Evolutionary conservation across 2,797 vertebrate species (phyloP).

Genomic region (Eidolon dupreanum): DNA sequence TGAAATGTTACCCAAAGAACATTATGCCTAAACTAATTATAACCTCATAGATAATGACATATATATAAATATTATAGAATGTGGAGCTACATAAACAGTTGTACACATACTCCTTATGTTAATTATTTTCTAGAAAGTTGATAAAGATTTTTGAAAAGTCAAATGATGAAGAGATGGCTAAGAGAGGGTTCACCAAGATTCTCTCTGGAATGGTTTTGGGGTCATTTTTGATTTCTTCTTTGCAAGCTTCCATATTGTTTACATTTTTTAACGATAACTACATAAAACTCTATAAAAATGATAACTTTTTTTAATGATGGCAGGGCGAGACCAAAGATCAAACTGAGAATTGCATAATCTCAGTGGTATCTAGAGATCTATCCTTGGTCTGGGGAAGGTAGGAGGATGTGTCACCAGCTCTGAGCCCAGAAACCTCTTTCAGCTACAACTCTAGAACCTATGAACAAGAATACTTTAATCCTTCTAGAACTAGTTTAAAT

Average conservation of each 20-base stretch:
- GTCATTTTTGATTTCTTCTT: not conserved
- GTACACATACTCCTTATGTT: not conserved
- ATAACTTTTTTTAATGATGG: not conserved
- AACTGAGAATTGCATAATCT: not conserved
- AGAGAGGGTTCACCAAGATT: not conserved
- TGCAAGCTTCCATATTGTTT: not conserved
- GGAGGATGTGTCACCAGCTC: not conserved
- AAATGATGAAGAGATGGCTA: not conserved
- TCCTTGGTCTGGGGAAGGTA: not conserved
- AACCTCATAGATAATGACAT: not conserved
- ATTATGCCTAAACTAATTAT: not conserved
- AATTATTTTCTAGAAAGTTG: not conserved
- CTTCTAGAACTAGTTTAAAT: not conserved
- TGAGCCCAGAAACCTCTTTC: not conserved
- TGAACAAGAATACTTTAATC: not conserved
- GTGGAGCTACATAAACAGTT: not conserved
- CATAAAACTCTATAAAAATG: not conserved
- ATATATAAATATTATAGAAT: not conserved
- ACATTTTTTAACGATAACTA: not conserved
- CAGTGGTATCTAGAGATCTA: not conserved
- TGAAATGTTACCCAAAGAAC: not conserved
- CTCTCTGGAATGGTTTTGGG: not conserved
- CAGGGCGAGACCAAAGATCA: not conserved
- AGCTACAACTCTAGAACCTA: not conserved
- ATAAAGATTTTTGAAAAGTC: slow-evolving; percentile 17